These are phyloP conservation scores for Podabrus alpinus DNA, from an alignment of 2,888 invertebrate genomes.

Conservation along the genomic window DNA sequence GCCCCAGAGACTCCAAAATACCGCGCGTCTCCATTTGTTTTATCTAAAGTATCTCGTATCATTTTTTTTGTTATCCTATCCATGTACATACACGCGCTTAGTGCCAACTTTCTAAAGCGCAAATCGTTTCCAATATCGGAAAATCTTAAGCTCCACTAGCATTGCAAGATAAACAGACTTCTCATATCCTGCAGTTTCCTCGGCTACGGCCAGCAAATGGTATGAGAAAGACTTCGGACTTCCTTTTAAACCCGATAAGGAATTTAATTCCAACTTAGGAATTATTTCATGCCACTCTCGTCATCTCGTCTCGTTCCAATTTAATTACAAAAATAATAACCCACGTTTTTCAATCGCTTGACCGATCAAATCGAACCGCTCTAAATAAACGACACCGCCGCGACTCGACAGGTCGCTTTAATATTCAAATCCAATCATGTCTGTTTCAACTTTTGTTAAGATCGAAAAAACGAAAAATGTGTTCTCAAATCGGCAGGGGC, in stretches of 20 bases:
- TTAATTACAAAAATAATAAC: neutral
- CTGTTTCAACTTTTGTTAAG: neutral
- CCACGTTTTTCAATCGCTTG: neutral
- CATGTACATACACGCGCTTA: neutral
- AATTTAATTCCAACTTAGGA: neutral
- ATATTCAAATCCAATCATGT: neutral
- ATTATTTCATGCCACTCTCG: neutral
- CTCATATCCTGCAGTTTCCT: conserved; percentile 16
- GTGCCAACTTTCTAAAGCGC: neutral
- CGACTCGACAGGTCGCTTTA: neutral
- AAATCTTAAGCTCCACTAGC: conserved; percentile 6
- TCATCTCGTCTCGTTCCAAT: neutral
- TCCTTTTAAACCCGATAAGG: conserved; percentile 8
- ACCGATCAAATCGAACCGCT: neutral
- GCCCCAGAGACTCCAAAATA: neutral
- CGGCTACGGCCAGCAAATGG: conserved; percentile 9
- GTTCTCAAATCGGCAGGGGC: neutral
- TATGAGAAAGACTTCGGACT: conserved; percentile 14
- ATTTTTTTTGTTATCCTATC: neutral
- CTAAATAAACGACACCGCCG: neutral
- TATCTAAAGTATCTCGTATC: neutral
- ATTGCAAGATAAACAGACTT: conserved; percentile 18
- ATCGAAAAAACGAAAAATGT: neutral
- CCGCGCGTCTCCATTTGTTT: neutral
- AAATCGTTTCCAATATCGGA: conserved; percentile 3